A percentile compares a stretch with the other conserved stretches of the same genome.
These are phyloP conservation scores for Conops quadrifasciatus DNA, from an alignment of 2,888 invertebrate genomes.

Conservation along the genomic window DNA sequence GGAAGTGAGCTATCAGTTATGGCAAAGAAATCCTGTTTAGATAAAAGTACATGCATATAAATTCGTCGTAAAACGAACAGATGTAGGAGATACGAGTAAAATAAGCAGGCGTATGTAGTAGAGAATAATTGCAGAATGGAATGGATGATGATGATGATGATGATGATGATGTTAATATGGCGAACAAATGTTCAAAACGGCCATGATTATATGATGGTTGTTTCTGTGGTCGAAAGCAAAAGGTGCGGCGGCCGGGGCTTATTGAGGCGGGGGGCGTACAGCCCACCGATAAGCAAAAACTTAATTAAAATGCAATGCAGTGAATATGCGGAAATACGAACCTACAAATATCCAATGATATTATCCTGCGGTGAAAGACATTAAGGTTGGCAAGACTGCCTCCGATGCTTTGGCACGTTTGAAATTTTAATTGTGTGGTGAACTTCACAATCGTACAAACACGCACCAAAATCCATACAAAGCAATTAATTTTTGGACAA, in stretches of 20 bases:
- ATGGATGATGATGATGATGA: too few relatives aligned
- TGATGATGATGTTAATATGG: too few relatives aligned
- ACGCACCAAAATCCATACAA: background rate
- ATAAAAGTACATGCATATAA: too few relatives aligned
- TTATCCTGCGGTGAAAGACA: background rate
- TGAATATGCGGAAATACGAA: background rate
- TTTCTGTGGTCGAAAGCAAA: background rate
- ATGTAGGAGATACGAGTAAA: too few relatives aligned
- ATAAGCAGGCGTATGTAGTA: too few relatives aligned
- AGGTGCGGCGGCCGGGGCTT: background rate
- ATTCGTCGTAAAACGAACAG: too few relatives aligned
- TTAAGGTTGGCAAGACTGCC: background rate
- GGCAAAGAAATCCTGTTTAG: too few relatives aligned
- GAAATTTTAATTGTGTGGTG: conserved; percentile 17
- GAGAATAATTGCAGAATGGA: too few relatives aligned
- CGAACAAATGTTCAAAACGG: too few relatives aligned
- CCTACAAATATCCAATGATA: background rate
- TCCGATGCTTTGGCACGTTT: background rate
- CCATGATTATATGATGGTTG: too few relatives aligned
- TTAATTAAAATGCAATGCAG: background rate
- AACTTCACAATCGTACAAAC: background rate
- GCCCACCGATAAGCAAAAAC: background rate
- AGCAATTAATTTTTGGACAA: background rate
- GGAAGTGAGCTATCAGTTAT: too few relatives aligned
- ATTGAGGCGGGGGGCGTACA: background rate